Percentiles rank a stretch among this genome's conserved stretches.
phyloP scores from a whole-genome alignment of 2,888 invertebrate species.

The Pyrgus malvae region DNA sequence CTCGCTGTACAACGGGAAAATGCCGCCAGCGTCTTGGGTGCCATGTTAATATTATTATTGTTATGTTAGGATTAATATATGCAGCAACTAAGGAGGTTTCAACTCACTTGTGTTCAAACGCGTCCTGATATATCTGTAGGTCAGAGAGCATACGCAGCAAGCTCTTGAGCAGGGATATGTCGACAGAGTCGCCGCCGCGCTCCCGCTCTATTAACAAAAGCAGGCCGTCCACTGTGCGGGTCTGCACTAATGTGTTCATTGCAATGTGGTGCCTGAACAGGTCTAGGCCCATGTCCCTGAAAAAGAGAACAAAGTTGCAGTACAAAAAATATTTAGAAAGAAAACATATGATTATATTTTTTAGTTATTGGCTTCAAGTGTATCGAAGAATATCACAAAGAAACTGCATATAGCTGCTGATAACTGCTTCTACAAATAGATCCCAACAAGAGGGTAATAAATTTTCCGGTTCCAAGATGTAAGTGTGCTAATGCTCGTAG shows the following conservation, averaged over 20 bases:
- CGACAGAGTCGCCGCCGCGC: slow-evolving; percentile 95
- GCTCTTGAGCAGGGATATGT: slow-evolving; percentile 95
- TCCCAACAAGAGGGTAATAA: no score
- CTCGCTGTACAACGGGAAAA: no score
- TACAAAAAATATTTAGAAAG: neutral
- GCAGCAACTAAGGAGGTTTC: no score
- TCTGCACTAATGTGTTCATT: slow-evolving; percentile 93
- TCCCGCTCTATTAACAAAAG: slow-evolving; percentile 96
- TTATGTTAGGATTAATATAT: no score
- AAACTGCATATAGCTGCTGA: no score
- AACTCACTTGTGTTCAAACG: slow-evolving; percentile 90
- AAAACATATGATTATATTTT: neutral
- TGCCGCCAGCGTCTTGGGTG: no score
- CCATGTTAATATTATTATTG: no score
- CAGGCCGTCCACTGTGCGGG: slow-evolving; percentile 95
- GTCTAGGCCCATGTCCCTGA: slow-evolving; percentile 98
- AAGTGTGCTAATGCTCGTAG: no score
- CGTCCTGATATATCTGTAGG: slow-evolving; percentile 95
- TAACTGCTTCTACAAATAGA: no score
- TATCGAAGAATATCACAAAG: no score
- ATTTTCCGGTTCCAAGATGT: no score
- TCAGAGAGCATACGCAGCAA: slow-evolving; percentile 97
- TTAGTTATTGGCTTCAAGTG: no score
- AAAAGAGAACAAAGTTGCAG: neutral
- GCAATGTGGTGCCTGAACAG: slow-evolving; percentile 97